Base-by-base conservation (phyloP, 1,140 invertebrate species). In the Drosophila littoralis region DNA sequence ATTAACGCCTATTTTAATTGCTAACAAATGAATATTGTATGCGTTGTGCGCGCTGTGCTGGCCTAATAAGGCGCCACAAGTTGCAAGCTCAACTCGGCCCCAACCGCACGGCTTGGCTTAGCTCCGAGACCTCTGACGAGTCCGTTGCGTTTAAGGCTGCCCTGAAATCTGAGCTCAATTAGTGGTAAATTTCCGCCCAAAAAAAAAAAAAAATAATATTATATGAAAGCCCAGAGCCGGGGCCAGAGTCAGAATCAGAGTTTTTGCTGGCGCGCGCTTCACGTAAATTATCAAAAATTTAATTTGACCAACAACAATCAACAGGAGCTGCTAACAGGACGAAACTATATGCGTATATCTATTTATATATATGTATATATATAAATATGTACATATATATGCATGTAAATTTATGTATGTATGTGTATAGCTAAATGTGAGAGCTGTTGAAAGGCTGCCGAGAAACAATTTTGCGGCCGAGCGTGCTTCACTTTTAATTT, bases 401-500 rank as follows among this genome's bases (percentile, higher is more conserved):
- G 0, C 28, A 10, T 51, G 2, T 35, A n/a, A 35, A 7, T 33
- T 12, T 35, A 10, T 51, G 12, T 35, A 7, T 33, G 12, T 35
- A 10, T 51, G 12, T 35, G n/a, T 35, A 28, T 6, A 42, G n/a
- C 12, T 42, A 13, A 7, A n/a, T 32, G 28, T 36, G 17, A 15
- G 10, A 55, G 32, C 48, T 68, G 66, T 48, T 50, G 38, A 35
- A 54, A 42, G 32, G 50, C 28, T 68, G 50, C 57, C 13, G 15
- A 48, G 57, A 40, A 61, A 60, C 43, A 59, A 63, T 67, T 64
- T 32, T 82, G 80, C 42, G 74, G 81, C 73, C 67, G 71, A 60
- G 72, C 79, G 73, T 79, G 79, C 75, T 88, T 82, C 75, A 69
- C 60, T 88, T 86, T 79, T 86, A 86, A 86, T 86, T 86, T 88